Conservation (phyloP, 2,797 vertebrate genomes). For the Pseudocheirus occidentalis region DNA sequence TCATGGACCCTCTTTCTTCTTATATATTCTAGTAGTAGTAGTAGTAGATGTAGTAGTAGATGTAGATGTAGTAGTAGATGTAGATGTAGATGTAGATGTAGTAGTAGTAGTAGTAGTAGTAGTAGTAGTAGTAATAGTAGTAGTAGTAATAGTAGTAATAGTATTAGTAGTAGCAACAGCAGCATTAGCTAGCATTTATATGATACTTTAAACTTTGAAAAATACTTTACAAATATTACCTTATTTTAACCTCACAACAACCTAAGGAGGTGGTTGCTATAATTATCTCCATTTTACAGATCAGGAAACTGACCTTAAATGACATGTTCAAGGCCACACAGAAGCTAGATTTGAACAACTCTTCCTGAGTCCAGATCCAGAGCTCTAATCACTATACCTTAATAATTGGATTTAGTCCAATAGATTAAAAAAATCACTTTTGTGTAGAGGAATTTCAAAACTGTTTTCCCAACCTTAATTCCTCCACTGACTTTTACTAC, state of each 20-base stretch:
- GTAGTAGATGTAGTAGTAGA: background rate
- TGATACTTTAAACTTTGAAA: background rate
- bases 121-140: too few relatives aligned
- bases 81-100: too few relatives aligned
- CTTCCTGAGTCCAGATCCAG: background rate
- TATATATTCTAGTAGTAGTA: background rate
- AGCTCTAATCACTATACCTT: background rate
- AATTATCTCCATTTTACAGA: background rate
- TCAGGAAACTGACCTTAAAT: background rate
- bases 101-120: background rate
- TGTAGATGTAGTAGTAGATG: too few relatives aligned
- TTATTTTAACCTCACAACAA: background rate
- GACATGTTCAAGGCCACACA: too few relatives aligned
- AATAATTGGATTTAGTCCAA: background rate
- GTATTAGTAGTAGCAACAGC: background rate
- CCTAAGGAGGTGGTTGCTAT: background rate
- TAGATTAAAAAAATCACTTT: background rate
- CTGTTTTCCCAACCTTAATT: background rate
- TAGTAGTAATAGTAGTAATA: background rate
- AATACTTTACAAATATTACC: background rate
- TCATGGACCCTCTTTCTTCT: background rate
- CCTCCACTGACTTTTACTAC: background rate
- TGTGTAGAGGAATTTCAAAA: background rate
- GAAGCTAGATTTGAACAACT: background rate
- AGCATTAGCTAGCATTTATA: background rate